A percentile compares a stretch with the other conserved stretches of the same genome.
Evolutionary conservation across 30 jellyfish, hydroid and myxozoan genomes (phyloP).

Genomic region (Cassiopea andromeda): DNA sequence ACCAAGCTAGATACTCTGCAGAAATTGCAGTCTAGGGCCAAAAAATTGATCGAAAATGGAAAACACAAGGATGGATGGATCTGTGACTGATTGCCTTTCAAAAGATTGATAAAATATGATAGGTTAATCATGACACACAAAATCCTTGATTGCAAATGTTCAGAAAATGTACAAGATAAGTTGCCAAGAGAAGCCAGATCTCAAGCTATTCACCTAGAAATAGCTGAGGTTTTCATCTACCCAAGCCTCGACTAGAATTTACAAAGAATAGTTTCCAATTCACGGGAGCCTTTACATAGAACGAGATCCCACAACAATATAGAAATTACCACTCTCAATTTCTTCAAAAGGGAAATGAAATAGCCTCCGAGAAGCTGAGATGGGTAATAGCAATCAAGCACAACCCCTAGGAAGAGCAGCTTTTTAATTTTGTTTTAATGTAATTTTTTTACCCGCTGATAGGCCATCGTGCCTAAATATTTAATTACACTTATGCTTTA

Average conservation of each 20-base stretch:
- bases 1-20: too few species aligned
- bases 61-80: conserved; percentile 20
- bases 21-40: too few species aligned
- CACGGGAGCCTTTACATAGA: conserved; percentile 13
- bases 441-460: neutral
- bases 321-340: conserved; percentile 13
- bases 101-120: conserved; percentile 13
- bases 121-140: conserved; percentile 10
- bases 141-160: neutral
- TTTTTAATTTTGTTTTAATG: neutral
- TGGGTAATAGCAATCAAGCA: conserved; percentile 18
- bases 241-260: conserved; percentile 12
- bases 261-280: conserved; percentile 18
- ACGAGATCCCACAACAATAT: conserved; percentile 18
- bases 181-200: neutral
- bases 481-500: neutral
- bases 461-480: neutral
- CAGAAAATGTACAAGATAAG: neutral
- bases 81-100: conserved; percentile 29
- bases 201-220: conserved; percentile 16
- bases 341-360: conserved; percentile 11
- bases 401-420: conserved; percentile 11
- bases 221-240: conserved; percentile 11
- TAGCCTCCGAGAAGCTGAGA: conserved; percentile 25
- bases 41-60: neutral